Evolutionary conservation across 2,797 vertebrate species (phyloP).

Genomic region (Channallabes apus): DNA sequence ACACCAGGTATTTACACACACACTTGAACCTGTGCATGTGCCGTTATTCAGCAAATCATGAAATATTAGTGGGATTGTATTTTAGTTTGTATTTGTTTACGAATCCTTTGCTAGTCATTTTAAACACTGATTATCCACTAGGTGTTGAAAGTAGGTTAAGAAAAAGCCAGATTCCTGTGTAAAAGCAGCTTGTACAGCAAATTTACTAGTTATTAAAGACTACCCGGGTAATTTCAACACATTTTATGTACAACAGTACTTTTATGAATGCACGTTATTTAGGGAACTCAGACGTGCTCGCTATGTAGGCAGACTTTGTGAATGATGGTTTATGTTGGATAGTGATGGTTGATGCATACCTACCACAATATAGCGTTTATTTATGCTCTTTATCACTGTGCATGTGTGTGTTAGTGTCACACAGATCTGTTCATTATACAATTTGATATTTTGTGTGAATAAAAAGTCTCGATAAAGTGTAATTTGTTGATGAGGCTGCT

Average conservation of each 20-base stretch:
- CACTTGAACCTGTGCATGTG: not conserved
- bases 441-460: not conserved
- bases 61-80: not conserved
- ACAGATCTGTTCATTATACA: not conserved
- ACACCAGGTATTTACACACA: conserved; percentile 82
- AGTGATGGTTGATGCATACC: not conserved
- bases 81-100: too few species aligned
- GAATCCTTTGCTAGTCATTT: not conserved
- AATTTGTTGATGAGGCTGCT: not conserved
- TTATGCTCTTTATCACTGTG: not conserved
- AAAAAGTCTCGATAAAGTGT: not conserved
- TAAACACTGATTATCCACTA: not conserved
- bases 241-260: not conserved
- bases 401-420: not conserved
- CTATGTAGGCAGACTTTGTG: not conserved
- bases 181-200: not conserved
- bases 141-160: not conserved
- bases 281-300: not conserved
- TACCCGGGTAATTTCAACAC: not conserved
- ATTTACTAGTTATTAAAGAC: not conserved
- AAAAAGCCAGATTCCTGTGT: not conserved
- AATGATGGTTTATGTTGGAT: not conserved
- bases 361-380: not conserved
- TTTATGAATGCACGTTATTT: not conserved
- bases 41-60: too few species aligned